These are phyloP conservation scores for Salminus brasiliensis DNA, from an alignment of 2,113 vertebrate genomes.

Conservation along the genomic window DNA sequence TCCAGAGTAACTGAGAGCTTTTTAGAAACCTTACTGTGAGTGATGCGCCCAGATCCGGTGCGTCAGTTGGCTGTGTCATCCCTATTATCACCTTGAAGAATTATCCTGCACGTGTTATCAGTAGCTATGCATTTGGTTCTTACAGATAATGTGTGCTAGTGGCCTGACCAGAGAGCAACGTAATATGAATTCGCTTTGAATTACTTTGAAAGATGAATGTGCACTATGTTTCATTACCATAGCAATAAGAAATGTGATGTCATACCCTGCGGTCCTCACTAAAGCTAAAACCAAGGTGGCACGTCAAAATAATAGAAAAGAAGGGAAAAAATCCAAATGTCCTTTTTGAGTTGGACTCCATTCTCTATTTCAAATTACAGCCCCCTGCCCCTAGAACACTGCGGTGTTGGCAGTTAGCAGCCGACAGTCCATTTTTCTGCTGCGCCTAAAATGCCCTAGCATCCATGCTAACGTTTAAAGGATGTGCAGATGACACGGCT, in stretches of 20 bases:
- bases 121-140: constrained; percentile 17
- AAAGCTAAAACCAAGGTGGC: constrained; percentile 74
- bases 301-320: constrained; percentile 43
- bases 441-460: constrained; percentile 36
- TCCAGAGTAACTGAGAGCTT: constrained; percentile 42
- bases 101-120: constrained; percentile 28
- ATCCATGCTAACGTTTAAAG: constrained; percentile 43
- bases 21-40: constrained; percentile 44
- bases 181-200: constrained; percentile 34
- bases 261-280: constrained; percentile 61
- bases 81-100: constrained; percentile 27
- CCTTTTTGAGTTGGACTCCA: constrained; percentile 4
- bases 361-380: constrained; percentile 46
- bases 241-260: constrained; percentile 54
- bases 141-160: constrained; percentile 31
- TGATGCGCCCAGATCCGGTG: constrained; percentile 38
- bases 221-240: constrained; percentile 54
- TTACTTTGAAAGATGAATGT: constrained; percentile 43
- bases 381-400: constrained; percentile 27
- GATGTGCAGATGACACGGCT: constrained; percentile 35
- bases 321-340: constrained; percentile 5
- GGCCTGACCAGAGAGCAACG: constrained; percentile 33
- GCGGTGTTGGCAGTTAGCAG: constrained; percentile 19
- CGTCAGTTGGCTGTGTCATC: constrained; percentile 45
- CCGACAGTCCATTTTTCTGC: constrained; percentile 50